phyloP scores from a whole-genome alignment of 2,113 vertebrate genomes.

The Psettodes erumei region DNA sequence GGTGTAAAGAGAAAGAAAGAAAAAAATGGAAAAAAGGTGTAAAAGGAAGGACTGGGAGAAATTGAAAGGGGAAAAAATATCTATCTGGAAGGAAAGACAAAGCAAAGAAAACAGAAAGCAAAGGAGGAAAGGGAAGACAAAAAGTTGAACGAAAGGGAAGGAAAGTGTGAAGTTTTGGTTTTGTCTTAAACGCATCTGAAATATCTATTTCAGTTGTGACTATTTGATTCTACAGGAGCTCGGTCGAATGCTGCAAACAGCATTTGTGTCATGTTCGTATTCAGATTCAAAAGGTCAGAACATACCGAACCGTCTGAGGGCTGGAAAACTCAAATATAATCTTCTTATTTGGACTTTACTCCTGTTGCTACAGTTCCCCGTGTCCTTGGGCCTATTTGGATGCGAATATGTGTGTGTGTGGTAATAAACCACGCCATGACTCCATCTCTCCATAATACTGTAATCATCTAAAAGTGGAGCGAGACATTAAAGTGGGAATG shows the following conservation, averaged over 20 bases:
- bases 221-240: slow-evolving; percentile 8
- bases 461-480: slow-evolving; percentile 71
- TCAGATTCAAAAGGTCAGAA: slow-evolving; percentile 62
- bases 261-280: slow-evolving; percentile 44
- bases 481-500: slow-evolving; percentile 70
- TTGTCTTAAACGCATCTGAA: background rate
- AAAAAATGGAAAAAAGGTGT: background rate
- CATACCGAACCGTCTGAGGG: slow-evolving; percentile 36
- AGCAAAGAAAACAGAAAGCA: background rate
- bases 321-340: slow-evolving; percentile 54
- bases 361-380: slow-evolving; percentile 41
- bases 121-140: background rate
- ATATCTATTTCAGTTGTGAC: slow-evolving; percentile 5
- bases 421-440: slow-evolving; percentile 76
- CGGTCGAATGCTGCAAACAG: slow-evolving; percentile 12
- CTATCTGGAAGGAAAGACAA: background rate
- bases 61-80: too few species aligned
- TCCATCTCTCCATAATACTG: slow-evolving; percentile 74
- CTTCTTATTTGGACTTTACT: slow-evolving; percentile 50
- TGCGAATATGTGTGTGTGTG: slow-evolving; percentile 47
- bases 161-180: background rate
- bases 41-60: background rate
- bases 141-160: background rate
- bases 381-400: slow-evolving; percentile 50
- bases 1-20: background rate